phyloP scores from a whole-genome alignment of 1,140 invertebrate genomes.

The Solen grandis region DNA sequence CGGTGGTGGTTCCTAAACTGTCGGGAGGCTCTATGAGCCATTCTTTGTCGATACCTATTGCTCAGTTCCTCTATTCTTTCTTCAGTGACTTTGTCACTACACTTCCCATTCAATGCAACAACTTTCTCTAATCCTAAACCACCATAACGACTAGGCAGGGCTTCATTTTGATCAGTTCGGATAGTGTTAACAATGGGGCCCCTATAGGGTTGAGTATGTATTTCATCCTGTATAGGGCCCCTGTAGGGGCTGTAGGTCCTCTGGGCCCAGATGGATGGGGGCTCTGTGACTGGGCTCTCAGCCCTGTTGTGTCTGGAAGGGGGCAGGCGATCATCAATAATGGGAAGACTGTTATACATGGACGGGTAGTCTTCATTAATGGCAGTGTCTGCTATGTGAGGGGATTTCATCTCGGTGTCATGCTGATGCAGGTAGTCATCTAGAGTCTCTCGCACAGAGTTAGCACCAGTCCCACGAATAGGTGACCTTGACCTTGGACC shows the following conservation, averaged over 20 bases:
- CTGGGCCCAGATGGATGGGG: slow-evolving; percentile 30
- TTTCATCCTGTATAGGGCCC: slow-evolving; percentile 49
- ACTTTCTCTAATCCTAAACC: slow-evolving; percentile 12
- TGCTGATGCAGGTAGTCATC: too few relatives aligned
- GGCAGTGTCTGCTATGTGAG: not conserved
- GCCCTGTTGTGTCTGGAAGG: not conserved
- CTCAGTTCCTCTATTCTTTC: slow-evolving; percentile 50
- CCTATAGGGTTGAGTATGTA: slow-evolving; percentile 49
- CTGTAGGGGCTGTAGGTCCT: slow-evolving; percentile 50
- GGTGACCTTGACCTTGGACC: slow-evolving; percentile 43
- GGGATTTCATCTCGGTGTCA: slow-evolving; percentile 9
- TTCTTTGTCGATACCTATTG: slow-evolving; percentile 39
- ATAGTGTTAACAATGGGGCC: slow-evolving; percentile 46
- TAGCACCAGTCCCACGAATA: not conserved
- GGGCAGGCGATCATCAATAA: not conserved
- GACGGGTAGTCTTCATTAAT: slow-evolving; percentile 34
- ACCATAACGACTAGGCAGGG: not conserved
- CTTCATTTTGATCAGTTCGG: slow-evolving; percentile 42
- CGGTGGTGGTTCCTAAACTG: slow-evolving; percentile 27
- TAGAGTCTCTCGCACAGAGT: not conserved
- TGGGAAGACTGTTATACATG: too few relatives aligned
- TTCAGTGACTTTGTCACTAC: slow-evolving; percentile 40
- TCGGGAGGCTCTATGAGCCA: not conserved
- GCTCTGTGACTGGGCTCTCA: not conserved
- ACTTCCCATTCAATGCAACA: slow-evolving; percentile 32